Conservation (phyloP, 2,888 invertebrate species). For the Pseudanteris insignis region DNA sequence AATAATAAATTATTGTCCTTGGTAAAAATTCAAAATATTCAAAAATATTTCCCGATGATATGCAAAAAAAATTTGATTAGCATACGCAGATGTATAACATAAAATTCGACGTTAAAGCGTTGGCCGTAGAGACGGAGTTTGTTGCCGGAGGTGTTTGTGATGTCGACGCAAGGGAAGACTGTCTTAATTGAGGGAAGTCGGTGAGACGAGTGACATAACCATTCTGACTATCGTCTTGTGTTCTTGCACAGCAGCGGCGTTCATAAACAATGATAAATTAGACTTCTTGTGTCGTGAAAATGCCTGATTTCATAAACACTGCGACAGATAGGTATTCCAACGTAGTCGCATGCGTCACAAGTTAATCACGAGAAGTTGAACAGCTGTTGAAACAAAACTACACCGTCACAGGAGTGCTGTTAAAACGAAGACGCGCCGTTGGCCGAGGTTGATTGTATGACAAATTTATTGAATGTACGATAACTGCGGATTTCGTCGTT, state of each 20-base stretch:
- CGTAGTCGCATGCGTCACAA: slow-evolving; percentile 15
- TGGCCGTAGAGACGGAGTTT: slow-evolving; percentile 14
- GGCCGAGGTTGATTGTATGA: too few species aligned
- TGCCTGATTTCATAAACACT: slow-evolving; percentile 42
- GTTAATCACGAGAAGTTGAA: slow-evolving; percentile 19
- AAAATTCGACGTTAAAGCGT: slow-evolving; percentile 17
- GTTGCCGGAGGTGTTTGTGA: slow-evolving; percentile 38
- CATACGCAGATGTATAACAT: slow-evolving; percentile 20
- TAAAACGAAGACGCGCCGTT: neutral
- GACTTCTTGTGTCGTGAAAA: slow-evolving; percentile 47
- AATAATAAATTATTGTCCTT: too few species aligned
- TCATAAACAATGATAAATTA: slow-evolving; percentile 52
- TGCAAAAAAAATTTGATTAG: slow-evolving; percentile 28
- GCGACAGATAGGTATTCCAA: slow-evolving; percentile 12
- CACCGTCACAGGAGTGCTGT: slow-evolving; percentile 1
- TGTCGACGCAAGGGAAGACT: slow-evolving; percentile 16
- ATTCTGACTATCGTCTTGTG: slow-evolving; percentile 34
- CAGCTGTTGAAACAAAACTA: slow-evolving; percentile 9
- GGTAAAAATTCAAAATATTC: too few species aligned
- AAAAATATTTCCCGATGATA: too few species aligned
- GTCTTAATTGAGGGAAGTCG: slow-evolving; percentile 37
- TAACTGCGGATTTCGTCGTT: too few species aligned
- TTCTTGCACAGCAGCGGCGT: slow-evolving; percentile 14
- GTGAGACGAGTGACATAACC: slow-evolving; percentile 36
- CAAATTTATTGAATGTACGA: too few species aligned